Evolutionary conservation across 2,113 vertebrate genomes (phyloP).

Genomic region (Columbina picui): DNA sequence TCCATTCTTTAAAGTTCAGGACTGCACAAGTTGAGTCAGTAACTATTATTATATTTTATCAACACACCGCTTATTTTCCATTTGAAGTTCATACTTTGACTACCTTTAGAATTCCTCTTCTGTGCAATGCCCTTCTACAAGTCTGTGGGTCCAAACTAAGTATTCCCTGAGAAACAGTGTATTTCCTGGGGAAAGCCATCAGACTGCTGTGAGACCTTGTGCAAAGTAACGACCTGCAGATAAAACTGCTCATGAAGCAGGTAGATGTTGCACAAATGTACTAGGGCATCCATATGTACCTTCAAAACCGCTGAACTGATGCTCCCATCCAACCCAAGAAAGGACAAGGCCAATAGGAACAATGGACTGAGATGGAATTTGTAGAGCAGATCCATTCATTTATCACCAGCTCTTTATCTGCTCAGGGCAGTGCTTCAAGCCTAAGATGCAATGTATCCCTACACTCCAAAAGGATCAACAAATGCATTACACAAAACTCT

Average conservation of each 20-base stretch:
- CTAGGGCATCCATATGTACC: rapidly evolving
- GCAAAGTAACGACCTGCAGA: background rate
- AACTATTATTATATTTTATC: background rate
- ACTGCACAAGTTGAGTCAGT: rapidly evolving
- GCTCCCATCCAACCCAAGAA: background rate
- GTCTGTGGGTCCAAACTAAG: background rate
- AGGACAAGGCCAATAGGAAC: background rate
- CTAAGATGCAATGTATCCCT: background rate
- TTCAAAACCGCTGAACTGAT: background rate
- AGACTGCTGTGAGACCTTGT: background rate
- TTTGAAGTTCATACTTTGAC: background rate
- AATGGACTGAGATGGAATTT: background rate
- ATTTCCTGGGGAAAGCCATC: background rate
- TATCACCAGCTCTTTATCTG: background rate
- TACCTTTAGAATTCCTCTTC: background rate
- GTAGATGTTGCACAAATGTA: background rate
- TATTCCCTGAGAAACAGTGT: background rate
- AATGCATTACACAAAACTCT: background rate
- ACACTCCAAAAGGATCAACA: background rate
- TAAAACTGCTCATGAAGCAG: background rate
- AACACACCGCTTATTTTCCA: background rate
- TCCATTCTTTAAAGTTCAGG: background rate
- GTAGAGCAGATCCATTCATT: background rate
- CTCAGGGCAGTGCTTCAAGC: background rate
- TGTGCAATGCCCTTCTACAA: background rate